Evolutionary conservation across 2,113 vertebrate species (phyloP), one percentile per base, ranked within the genome.

Genomic region (Mixornis gularis): DNA sequence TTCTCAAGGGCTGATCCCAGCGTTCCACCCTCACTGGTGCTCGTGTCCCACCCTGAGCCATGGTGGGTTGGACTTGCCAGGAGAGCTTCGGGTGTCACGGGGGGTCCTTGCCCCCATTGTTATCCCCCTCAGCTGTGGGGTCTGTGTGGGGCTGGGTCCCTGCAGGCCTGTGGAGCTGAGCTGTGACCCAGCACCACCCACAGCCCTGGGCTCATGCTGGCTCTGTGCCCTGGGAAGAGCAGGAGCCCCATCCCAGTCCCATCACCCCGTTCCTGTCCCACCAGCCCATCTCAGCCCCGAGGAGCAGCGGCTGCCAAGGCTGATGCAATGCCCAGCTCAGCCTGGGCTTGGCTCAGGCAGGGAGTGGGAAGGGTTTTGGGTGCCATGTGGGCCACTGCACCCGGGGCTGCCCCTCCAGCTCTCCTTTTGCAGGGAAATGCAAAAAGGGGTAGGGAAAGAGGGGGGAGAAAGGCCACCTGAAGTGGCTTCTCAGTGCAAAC

Each of bases 401-500:
- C 43, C 3, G 5, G 19, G 40, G 46, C 59, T 73, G 59, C 34
- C 12, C 32, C 24, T 79, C 5, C 38, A 10, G 93, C 46, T 59
- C 60, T 59, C 4, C 38, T 79, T 49, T 49, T 65, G 79, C 30
- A 79, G 58, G 56, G 60, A 81, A 78, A 66, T 12, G 32, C 10
- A 7, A 7, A 43, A 44, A 52, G 9, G 22, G 21, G 51, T 8
- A 34, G 30, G 58, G 51, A 29, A 79, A 43, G 29, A 59, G 70
- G 69, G 69, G 34, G 53, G 55, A 24, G 12, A 59, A 74, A 10
- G 7, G 79, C 53, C 12, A 4, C 93, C 79, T 65, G 18, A 74
- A 93, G 68, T 6, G 9, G 72, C 72, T 94, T 87, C 86, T 38
- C 26, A 60, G 94, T 21, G 91, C 94, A 96, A 97, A 95, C 87